Evolutionary conservation across 2,113 vertebrate genomes (phyloP), one percentile per base, ranked within the genome.

Genomic region (Zeus faber): DNA sequence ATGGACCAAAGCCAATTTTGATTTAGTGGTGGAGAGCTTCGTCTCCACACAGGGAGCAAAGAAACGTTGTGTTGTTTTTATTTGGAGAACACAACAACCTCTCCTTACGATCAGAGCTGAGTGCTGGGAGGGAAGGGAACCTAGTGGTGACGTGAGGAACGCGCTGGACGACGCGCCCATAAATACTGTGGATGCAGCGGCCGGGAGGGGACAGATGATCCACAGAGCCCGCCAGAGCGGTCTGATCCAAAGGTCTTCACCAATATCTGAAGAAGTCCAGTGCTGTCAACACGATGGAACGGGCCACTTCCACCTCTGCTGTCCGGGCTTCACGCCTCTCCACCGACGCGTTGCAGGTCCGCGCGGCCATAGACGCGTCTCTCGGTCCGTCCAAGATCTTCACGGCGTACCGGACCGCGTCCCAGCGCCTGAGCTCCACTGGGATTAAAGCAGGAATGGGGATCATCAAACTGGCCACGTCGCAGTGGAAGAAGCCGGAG

Each of bases 401-500:
- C 1, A 49, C 85, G 35, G 79, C 83, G 13, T 88, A 80, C 64
- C 85, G 72, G 67, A 84, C 51, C 65, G 74, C 77, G 2, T 79
- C 84, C 3, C 81, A 88, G 54, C 72, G 76, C 35, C 58, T 87
- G n/a, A 71, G 29, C 45, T 76, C 77, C 0, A 70, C 76, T 1
- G 79, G 85, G 3, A 61, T 88, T 11, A 91, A 87, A 74, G 74
- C 80, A 0, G 85, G 87, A 1, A 64, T 90, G 67, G 83, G 85
- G 1, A 68, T 89, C 3, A 66, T 89, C 0, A 86, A 87, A 64
- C 63, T 86, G 48, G 82, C 80, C 55, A 83, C 82, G 5, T 80
- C 77, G 48, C 87, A 88, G 54, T 87, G 86, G 77, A 88, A 73
- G 77, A 88, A 73, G 37, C 80, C 85, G 43, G 89, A 88, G 0